phyloP scores from a whole-genome alignment of 2,113 vertebrate genomes.

The Tupaia chinensis region DNA sequence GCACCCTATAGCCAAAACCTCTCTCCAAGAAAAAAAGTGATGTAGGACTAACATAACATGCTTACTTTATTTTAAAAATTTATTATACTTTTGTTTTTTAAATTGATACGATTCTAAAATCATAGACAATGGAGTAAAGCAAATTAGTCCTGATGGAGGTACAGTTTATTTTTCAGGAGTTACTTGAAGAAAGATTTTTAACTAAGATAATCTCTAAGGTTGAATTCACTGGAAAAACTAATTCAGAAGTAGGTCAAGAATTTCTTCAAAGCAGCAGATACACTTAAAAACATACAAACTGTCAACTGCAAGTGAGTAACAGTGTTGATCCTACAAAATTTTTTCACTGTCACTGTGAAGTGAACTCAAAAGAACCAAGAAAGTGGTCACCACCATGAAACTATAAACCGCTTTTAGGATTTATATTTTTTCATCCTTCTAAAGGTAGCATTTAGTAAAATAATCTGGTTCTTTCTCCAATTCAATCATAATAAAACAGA shows the following conservation, averaged over 20 bases:
- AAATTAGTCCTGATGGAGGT: background rate
- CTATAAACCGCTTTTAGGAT: slow-evolving; percentile 70
- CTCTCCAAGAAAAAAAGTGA: background rate
- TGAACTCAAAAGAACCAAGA: slow-evolving; percentile 53
- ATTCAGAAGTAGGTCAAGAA: slow-evolving; percentile 75
- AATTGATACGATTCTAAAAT: slow-evolving; percentile 26
- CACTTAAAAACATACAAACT: slow-evolving; percentile 60
- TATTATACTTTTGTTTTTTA: slow-evolving; percentile 18
- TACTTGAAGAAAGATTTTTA: background rate
- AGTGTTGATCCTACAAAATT: slow-evolving; percentile 63
- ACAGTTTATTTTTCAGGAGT: slow-evolving; percentile 45
- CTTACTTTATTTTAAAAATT: slow-evolving; percentile 7
- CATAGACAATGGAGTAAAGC: background rate
- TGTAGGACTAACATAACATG: slow-evolving; percentile 54
- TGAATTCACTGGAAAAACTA: slow-evolving; percentile 7
- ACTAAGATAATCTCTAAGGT: slow-evolving; percentile 24
- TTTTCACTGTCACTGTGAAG: background rate
- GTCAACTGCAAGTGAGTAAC: slow-evolving; percentile 66
- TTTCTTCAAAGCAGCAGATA: slow-evolving; percentile 60
- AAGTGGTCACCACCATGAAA: slow-evolving; percentile 33
- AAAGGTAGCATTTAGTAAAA: slow-evolving; percentile 63
- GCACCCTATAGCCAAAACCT: no score
- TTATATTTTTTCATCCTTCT: slow-evolving; percentile 68
- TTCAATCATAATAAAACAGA: slow-evolving; percentile 61
- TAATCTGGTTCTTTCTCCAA: slow-evolving; percentile 47